Conservation (phyloP, 2,888 invertebrate species). For the Tortrix viridana region DNA sequence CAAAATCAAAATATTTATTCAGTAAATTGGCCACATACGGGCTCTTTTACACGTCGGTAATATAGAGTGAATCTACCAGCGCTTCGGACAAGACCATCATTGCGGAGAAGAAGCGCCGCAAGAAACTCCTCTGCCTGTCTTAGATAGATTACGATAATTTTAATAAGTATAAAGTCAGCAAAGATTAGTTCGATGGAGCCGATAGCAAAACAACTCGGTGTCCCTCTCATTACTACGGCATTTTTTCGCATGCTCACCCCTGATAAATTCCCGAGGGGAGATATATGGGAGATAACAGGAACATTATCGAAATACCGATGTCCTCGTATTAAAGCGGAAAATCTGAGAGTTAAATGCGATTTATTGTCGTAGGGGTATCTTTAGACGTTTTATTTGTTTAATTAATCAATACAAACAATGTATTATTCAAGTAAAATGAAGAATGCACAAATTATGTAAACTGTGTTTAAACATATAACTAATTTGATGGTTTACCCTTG, state of each 20-base stretch:
- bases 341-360: constrained; percentile 79
- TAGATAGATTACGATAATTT: background rate
- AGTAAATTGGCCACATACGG: too few relatives aligned
- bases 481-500: too few relatives aligned
- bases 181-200: constrained; percentile 23
- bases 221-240: constrained; percentile 79
- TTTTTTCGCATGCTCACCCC: constrained; percentile 77
- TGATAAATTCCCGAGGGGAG: constrained; percentile 75
- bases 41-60: too few relatives aligned
- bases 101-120: too few relatives aligned
- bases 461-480: background rate
- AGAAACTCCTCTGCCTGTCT: background rate
- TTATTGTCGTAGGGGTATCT: constrained; percentile 60
- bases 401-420: constrained; percentile 1
- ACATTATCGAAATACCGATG: constrained; percentile 82
- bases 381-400: constrained; percentile 23
- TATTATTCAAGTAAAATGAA: background rate
- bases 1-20: too few relatives aligned
- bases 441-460: background rate
- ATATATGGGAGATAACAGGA: constrained; percentile 74
- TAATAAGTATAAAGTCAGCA: too few relatives aligned
- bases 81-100: too few relatives aligned
- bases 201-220: constrained; percentile 54
- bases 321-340: constrained; percentile 76
- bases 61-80: too few relatives aligned